Evolutionary conservation across 2,113 vertebrate species (phyloP), one percentile per base, ranked within the genome.

Genomic region (Petrocephalus microphthalmus): DNA sequence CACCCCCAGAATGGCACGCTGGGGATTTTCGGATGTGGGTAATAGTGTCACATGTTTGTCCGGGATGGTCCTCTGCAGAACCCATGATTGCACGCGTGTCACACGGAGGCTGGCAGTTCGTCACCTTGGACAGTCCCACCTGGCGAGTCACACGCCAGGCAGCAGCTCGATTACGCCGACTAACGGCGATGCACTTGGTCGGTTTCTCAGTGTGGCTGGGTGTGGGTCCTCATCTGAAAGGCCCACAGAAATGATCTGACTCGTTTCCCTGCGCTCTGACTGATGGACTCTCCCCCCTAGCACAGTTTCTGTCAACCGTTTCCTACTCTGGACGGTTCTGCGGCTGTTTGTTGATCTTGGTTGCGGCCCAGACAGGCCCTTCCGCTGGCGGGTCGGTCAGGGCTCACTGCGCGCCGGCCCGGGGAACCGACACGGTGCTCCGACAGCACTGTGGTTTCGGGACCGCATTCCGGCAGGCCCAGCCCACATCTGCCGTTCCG

Each of bases 41-140:
- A 89, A 86, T 42, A 51, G 11, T 64, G 90, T 90, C 52, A 88
- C 90, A 92, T 92, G 91, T 91, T 90, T 47, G 3, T 47, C 81
- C 45, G n/a, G 45, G 7, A 6, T 17, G 1, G 8, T 5, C 17
- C 37, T 82, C 45, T 47, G 78, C 8, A 5, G 45, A 22, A 47
- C 42, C 78, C 42, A 47, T 45, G 37, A 13, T 45, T 2, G 5
- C 20, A 47, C 17, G 7, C 0, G 20, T 82, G 37, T 82, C 45
- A 45, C 78, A 49, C 2, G 42, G 13, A 19, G 33, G 74, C 5
- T 33, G 33, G 13, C 33, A 78, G 33, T 37, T 19, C 6, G 13
- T 42, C 33, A 42, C 7, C 25, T 42, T 17, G 15, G 33, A 78
- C 0, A 0, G 17, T 19, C 37, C 71, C 71, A 42, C 33, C 33